These are phyloP conservation scores for Psammodynastes pulverulentus DNA, from an alignment of 2,113 vertebrate genomes.

Conservation along the genomic window DNA sequence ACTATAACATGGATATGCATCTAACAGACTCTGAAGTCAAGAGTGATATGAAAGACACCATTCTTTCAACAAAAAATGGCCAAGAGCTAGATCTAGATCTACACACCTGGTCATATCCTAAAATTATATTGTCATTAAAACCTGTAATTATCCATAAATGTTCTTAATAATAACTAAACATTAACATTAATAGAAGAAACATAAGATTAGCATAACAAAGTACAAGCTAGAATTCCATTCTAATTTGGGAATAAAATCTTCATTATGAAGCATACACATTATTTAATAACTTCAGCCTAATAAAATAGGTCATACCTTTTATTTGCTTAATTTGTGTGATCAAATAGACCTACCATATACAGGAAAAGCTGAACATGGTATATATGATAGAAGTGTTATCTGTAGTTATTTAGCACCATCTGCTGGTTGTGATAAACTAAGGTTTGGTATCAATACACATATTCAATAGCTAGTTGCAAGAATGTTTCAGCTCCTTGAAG, in stretches of 20 bases:
- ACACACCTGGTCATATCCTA: not conserved
- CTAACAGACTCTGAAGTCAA: not conserved
- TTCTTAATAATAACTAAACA: not conserved
- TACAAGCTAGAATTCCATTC: not conserved
- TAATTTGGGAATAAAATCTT: not conserved
- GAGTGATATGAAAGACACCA: not conserved
- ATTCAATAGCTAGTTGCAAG: not conserved
- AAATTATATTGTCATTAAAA: not conserved
- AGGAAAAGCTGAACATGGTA: not conserved
- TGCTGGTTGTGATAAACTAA: conserved; percentile 45
- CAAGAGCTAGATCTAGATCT: not conserved
- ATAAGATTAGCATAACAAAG: not conserved
- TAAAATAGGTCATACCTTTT: not conserved
- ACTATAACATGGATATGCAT: not conserved
- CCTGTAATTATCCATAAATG: not conserved
- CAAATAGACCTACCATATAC: not conserved
- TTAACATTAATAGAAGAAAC: not conserved
- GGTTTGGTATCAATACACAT: not conserved
- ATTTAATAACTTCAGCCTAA: not conserved
- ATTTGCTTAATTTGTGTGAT: not conserved
- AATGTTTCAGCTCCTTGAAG: not conserved
- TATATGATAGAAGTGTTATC: not conserved
- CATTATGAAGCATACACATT: not conserved
- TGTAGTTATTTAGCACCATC: conserved; percentile 67
- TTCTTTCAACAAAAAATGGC: not conserved